phyloP scores from a whole-genome alignment of 2,888 invertebrate species.

The Geophilus truncorum region DNA sequence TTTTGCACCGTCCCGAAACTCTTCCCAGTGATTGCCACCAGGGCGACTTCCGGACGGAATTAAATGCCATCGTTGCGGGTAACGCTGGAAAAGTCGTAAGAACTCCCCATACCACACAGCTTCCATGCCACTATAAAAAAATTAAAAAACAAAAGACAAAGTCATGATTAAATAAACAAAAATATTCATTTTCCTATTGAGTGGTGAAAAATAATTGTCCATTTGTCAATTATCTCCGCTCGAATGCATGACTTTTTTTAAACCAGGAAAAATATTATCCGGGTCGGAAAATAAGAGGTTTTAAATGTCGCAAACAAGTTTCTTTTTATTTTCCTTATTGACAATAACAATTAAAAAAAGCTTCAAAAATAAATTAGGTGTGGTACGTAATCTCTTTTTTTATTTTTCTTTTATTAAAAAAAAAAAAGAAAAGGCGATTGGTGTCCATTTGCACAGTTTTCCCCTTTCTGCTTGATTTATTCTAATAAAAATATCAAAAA shows the following conservation, averaged over 20 bases:
- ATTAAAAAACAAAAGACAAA: neutral
- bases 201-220: neutral
- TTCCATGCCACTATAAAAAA: conserved; percentile 36
- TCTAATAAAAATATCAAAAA: neutral
- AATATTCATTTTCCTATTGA: neutral
- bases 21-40: conserved; percentile 29
- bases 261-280: neutral
- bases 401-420: too few species aligned
- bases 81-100: conserved; percentile 32
- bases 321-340: conserved; percentile 4
- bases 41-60: conserved; percentile 18
- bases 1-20: conserved; percentile 38
- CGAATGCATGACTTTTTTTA: neutral
- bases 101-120: conserved; percentile 37
- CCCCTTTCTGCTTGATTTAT: neutral
- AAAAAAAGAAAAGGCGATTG: too few species aligned
- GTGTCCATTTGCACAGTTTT: neutral
- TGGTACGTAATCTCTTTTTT: neutral
- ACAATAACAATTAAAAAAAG: neutral
- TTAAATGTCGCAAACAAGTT: conserved; percentile 1
- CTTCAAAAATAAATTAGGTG: neutral
- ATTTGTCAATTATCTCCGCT: neutral
- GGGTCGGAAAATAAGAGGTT: neutral
- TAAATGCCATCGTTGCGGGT: conserved; percentile 33
- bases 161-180: neutral